Evolutionary conservation across 2,113 vertebrate genomes (phyloP).

Genomic region (Crotophaga sulcirostris): DNA sequence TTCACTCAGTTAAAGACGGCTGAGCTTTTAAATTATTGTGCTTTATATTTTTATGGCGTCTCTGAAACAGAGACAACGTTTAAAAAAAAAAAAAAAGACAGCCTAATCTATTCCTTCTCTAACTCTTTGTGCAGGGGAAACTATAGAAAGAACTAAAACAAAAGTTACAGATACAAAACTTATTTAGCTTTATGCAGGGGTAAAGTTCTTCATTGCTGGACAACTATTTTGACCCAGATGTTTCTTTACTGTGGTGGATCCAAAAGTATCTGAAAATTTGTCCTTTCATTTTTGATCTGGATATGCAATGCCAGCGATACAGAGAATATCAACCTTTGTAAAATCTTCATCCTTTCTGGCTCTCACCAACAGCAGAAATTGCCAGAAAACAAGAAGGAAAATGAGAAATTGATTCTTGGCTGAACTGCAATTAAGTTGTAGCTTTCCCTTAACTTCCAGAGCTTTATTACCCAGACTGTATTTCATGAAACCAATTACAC

Average conservation of each 20-base stretch:
- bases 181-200: background rate
- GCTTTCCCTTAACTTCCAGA: background rate
- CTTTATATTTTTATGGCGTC: background rate
- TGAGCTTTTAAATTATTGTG: background rate
- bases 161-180: background rate
- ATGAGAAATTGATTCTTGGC: background rate
- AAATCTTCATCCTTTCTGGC: background rate
- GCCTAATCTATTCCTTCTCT: background rate
- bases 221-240: background rate
- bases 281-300: background rate
- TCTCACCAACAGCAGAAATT: background rate
- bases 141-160: background rate
- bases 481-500: conserved; percentile 6
- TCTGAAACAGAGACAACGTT: background rate
- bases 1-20: background rate
- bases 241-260: background rate
- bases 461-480: background rate
- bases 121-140: background rate
- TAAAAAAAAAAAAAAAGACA: background rate
- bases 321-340: background rate
- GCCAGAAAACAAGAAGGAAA: background rate
- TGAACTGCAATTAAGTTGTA: background rate
- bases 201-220: background rate
- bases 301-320: background rate
- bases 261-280: background rate